Percentiles rank a stretch among this genome's conserved stretches.
phyloP scores from a whole-genome alignment of 2,797 vertebrate species.

The Pelobates cultripes region DNA sequence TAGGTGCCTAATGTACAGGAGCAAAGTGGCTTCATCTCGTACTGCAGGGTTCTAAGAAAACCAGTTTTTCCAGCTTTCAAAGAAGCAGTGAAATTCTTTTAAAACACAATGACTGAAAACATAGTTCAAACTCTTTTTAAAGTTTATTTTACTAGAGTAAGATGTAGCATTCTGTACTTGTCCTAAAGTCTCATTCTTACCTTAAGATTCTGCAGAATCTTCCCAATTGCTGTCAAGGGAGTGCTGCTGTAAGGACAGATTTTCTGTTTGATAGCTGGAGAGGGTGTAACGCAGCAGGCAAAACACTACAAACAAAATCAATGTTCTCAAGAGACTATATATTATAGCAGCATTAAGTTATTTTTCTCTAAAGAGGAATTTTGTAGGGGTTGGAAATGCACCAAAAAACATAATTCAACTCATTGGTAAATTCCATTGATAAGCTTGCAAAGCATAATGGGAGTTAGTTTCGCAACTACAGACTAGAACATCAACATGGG shows the following conservation, averaged over 20 bases:
- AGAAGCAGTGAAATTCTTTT: too few relatives aligned
- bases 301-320: conserved; percentile 28
- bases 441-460: not conserved
- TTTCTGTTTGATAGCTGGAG: conserved; percentile 5
- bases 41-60: not conserved
- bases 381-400: conserved; percentile 13
- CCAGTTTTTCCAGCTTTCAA: not conserved
- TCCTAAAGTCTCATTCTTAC: not conserved
- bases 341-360: conserved; percentile 13
- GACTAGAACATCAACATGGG: too few relatives aligned
- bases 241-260: not conserved
- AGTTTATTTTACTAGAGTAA: not conserved
- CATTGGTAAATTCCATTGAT: too few relatives aligned
- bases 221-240: not conserved
- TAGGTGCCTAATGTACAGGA: not conserved
- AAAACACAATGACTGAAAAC: not conserved
- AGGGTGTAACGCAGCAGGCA: conserved; percentile 19
- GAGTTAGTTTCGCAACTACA: not conserved
- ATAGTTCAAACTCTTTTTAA: not conserved
- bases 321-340: conserved; percentile 12
- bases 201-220: not conserved
- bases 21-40: not conserved
- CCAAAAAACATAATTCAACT: not conserved
- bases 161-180: too few relatives aligned
- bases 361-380: conserved; percentile 29